These are phyloP conservation scores for Danio rerio DNA, from an alignment of 2,113 vertebrate genomes.

Conservation along the genomic window GRCz12tu NC_133187.1:4262001-4262500, in stretches of 20 bases:
- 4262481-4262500: slow-evolving; percentile 83
- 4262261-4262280: slow-evolving; percentile 80
- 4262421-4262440: slow-evolving; percentile 67
- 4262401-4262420: slow-evolving; percentile 62
- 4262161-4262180: slow-evolving; percentile 67
- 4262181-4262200: slow-evolving; percentile 67
- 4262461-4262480: slow-evolving; percentile 79
- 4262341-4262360: slow-evolving; percentile 78
- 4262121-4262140: slow-evolving; percentile 61
- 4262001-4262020: slow-evolving; percentile 60
- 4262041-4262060: slow-evolving; percentile 14
- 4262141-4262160: slow-evolving; percentile 59
- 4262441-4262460: slow-evolving; percentile 80
- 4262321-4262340: slow-evolving; percentile 72
- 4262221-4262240: slow-evolving; percentile 65
- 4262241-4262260: slow-evolving; percentile 79
- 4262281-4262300: slow-evolving; percentile 77
- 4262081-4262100: slow-evolving; percentile 58
- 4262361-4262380: slow-evolving; percentile 86
- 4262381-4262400: slow-evolving; percentile 63
- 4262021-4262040: slow-evolving; percentile 42
- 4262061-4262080: slow-evolving; percentile 48
- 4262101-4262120: slow-evolving; percentile 56
- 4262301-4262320: slow-evolving; percentile 76
- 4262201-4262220: slow-evolving; percentile 68